Base-by-base conservation (phyloP, 2,113 vertebrate species). In the Phaethornis superciliosus region DNA sequence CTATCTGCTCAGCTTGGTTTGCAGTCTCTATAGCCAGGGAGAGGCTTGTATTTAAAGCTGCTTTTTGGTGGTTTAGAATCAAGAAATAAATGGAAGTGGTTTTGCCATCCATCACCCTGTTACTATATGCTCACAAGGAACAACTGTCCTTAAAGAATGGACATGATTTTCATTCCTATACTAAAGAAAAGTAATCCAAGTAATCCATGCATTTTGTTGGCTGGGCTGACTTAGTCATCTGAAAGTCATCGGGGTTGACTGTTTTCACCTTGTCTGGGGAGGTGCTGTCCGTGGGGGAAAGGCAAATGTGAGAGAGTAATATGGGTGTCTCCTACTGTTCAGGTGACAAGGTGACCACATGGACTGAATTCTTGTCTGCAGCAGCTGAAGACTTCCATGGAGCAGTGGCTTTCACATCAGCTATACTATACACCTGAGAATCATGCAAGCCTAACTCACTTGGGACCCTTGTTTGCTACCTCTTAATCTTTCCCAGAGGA, bases 1-100 rank as follows among this genome's bases (percentile, higher is more conserved):
- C 62, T 82, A 7, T 91, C 96, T 83, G 59, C 58, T 84, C 79
- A 88, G 51, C 27, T 75, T 89, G 74, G 81, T 68, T 89, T 91
- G 42, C 86, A 54, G 62, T 71, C 79, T 79, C 70, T 80, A 65
- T 85, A 88, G 68, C 65, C 37, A 40, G 7, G 30, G 49, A 65
- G 22, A 54, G 8, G 7, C 7, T 90, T 64, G 56, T 37, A 35
- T 89, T 92, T 90, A 85, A 89, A 75, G 54, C 27, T 88, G 35
- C 8, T 87, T 80, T 86, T 72, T 88, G 62, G 46, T 3, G 15
- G 22, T 60, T 68, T 37, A 81, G 67, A 89, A 96, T 90, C 67
- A 37, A 90, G 89, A 79, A 85, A 93, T 71, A 91, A 74, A 60
- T 40, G 14, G 23, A 79, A 76, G 9, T 23, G 2, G 19, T 88